A percentile compares a stretch with the other conserved stretches of the same genome.
phyloP scores from a whole-genome alignment of 2,888 invertebrate genomes.

The Bhutanitis thaidina region DNA sequence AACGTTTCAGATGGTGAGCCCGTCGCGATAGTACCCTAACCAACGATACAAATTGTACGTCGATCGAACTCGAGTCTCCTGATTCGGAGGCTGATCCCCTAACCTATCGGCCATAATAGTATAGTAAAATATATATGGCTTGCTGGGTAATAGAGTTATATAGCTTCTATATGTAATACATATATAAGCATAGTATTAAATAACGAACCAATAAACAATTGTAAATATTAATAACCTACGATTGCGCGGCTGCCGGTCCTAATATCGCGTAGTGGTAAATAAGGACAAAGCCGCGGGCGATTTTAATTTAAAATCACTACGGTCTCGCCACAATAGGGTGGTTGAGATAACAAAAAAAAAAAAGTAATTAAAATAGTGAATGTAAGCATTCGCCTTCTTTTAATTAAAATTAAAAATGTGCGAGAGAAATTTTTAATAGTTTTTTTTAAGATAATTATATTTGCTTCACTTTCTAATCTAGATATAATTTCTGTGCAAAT shows the following conservation, averaged over 20 bases:
- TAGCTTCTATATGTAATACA: no score
- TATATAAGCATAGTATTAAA: no score
- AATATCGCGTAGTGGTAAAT: conserved; percentile 33
- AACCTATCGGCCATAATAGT: no score
- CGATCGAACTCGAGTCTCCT: no score
- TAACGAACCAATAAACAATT: no score
- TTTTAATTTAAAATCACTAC: conserved; percentile 69
- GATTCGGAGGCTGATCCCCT: no score
- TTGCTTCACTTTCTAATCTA: background rate
- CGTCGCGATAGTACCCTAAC: no score
- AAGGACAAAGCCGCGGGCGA: conserved; percentile 54
- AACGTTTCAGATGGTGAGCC: no score
- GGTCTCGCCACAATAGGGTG: conserved; percentile 40
- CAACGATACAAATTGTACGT: no score
- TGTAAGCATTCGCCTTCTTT: conserved; percentile 21
- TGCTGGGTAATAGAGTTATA: no score
- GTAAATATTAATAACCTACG: conserved; percentile 6
- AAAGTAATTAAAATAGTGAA: conserved; percentile 36
- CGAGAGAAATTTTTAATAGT: conserved; percentile 2
- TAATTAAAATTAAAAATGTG: conserved; percentile 11
- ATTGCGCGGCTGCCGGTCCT: conserved; percentile 13
- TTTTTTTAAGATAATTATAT: background rate
- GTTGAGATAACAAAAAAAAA: conserved; percentile 40
- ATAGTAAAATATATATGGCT: no score
- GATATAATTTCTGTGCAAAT: no score